Base-by-base conservation (phyloP, 2,797 vertebrate genomes). In the Melanotaenia nigrans region DNA sequence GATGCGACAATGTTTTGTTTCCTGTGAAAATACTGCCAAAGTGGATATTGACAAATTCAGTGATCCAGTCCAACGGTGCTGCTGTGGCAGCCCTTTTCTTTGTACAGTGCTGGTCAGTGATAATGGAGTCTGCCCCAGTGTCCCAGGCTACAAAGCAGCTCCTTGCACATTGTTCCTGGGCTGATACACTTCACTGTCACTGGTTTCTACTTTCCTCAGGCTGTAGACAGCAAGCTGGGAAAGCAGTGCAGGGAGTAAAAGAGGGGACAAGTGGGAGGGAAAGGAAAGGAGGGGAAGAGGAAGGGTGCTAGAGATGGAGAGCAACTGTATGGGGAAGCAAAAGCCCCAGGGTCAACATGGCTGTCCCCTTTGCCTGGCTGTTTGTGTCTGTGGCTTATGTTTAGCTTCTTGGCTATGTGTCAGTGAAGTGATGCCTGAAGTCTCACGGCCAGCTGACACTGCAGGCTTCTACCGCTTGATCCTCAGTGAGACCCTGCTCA, bases 131-230 rank as follows among this genome's bases (percentile, higher is more conserved):
- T 1, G 22, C 45, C 73, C 51, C 38, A 25, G 65, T 76, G 32
- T 75, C 54, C 68, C 85, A 84, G 81, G 78, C 82, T 79, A 87
- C 86, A 88, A 83, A 91, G 87, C 70, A 77, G 70, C 72, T 83
- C 78, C 82, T 71, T 80, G 71, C 82, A 79, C 87, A 91, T 90
- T 92, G 91, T 92, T 85, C 78, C 80, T 49, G 71, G 66, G 82
- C 78, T 68, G 81, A 87, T 89, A 80, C 87, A 89, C 87, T 91
- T 90, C 82, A 84, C 77, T 76, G 81, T 90, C 57, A 0, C 74
- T 88, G 77, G 79, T 89, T 88, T 89, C 85, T 70, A 68, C 82
- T 90, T 86, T 93, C 83, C 78, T 87, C 73, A 25, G 66, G 33
- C 70, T 53, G 51, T 61, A 78, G 49, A 67, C 63, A 84, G 79